A percentile compares a stretch with the other conserved stretches of the same genome.
Evolutionary conservation across 2,113 vertebrate species (phyloP).

Genomic region (Mobula hypostoma): DNA sequence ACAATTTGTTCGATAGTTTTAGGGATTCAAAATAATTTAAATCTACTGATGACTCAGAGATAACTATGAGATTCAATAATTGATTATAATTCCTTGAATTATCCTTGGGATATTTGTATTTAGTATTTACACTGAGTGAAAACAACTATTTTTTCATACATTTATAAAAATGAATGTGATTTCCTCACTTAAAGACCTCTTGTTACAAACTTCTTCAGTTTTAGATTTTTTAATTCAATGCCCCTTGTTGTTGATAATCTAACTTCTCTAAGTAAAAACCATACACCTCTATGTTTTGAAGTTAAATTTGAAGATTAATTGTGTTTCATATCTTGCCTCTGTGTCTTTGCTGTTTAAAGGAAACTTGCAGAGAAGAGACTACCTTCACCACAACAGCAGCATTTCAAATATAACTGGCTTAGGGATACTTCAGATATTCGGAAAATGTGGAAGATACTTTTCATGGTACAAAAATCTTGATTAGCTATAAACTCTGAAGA

Average conservation of each 20-base stretch:
- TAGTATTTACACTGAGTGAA: not conserved
- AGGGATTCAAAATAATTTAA: not conserved
- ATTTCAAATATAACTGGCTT: not conserved
- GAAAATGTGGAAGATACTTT: not conserved
- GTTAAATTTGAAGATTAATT: not conserved
- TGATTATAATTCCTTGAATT: not conserved
- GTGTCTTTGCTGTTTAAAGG: no score
- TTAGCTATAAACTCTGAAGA: not conserved
- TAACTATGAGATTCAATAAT: not conserved
- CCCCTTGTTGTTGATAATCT: not conserved
- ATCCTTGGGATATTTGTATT: not conserved
- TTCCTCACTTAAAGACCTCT: not conserved
- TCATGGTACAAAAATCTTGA: not conserved
- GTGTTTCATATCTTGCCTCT: not conserved
- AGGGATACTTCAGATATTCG: not conserved
- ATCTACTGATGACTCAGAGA: not conserved
- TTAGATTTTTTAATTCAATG: not conserved
- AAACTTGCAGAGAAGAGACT: not conserved
- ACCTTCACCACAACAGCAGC: not conserved
- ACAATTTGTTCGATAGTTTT: not conserved
- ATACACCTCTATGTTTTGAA: not conserved
- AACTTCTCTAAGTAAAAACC: not conserved
- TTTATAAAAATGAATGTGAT: not conserved
- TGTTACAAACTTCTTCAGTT: not conserved
- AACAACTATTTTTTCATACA: not conserved